Evolutionary conservation across 2,888 invertebrate species (phyloP), one percentile per base, ranked within the genome.

Genomic region (Acronicta alni): DNA sequence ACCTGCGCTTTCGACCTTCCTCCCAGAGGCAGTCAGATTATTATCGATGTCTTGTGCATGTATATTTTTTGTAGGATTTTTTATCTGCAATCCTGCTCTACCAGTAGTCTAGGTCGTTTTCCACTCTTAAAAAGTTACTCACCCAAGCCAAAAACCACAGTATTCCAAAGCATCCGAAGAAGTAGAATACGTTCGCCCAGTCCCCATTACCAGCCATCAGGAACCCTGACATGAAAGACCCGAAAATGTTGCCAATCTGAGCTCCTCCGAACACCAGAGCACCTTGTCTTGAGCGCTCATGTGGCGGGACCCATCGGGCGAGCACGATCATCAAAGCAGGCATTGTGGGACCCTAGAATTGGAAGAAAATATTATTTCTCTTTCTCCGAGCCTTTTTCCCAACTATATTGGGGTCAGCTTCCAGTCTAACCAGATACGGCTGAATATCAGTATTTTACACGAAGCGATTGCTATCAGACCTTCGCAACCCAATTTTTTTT

Each of bases 291-390:
- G 95, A 95, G n/a, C 96, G 86, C 75, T 96, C 96, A 32, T 92
- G 88, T 0, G 95, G 95, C 0, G 96, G 95, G 0, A 95, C 95
- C 96, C 96, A 96, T 41, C 95, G 90, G 0, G 96, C 95, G 32
- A 96, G 83, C 5, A 96, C 90, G 39, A 95, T 95, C 88, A 96
- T 95, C 78, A 97, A 92, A 0, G 96, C 96, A 56, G 95, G 96
- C 91, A 96, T 97, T 1, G 97, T 97, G 2, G 97, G 97, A 30
- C 97, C 97, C 95, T 96, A 83, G 39, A 91, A 45, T 1, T 15
- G 39, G 18, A 38, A 39, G 8, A 43, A 49, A 38, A 10, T 35
- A 26, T 4, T 18, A 35, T 23, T 5, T n/a, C n/a, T n/a, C n/a
- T n/a, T n/a, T n/a, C n/a, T n/a, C n/a, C n/a, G n/a, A n/a, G n/a